Evolutionary conservation across 1,140 invertebrate species (phyloP).

Genomic region (Capitella teleta): DNA sequence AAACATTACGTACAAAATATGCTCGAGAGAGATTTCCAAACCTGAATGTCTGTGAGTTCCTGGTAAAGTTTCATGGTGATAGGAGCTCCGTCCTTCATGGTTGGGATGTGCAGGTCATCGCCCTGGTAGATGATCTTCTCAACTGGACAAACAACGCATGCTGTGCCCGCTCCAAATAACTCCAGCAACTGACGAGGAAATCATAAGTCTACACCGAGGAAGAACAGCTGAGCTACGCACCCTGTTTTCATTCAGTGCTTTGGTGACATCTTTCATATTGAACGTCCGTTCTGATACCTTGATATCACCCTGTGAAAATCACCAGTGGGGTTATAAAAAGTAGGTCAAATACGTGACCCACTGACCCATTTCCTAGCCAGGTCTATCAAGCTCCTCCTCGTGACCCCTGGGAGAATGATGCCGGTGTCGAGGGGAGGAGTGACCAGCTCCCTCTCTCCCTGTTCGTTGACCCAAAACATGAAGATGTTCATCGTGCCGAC

Average conservation of each 20-base stretch:
- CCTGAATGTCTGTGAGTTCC: slow-evolving; percentile 61
- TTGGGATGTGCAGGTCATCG: slow-evolving; percentile 40
- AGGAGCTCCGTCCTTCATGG: slow-evolving; percentile 52
- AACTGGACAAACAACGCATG: slow-evolving; percentile 82
- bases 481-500: slow-evolving; percentile 99
- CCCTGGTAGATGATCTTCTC: slow-evolving; percentile 60
- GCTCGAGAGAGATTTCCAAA: slow-evolving; percentile 12
- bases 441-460: slow-evolving; percentile 82
- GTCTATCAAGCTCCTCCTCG: slow-evolving; percentile 72
- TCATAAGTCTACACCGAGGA: neutral
- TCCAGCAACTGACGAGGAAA: slow-evolving; percentile 62
- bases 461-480: slow-evolving; percentile 71
- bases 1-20: neutral
- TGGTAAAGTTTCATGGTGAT: slow-evolving; percentile 52
- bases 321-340: neutral
- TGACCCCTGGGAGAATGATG: slow-evolving; percentile 78
- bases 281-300: slow-evolving; percentile 70
- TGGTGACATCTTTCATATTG: slow-evolving; percentile 72
- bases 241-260: slow-evolving; percentile 60
- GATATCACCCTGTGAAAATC: slow-evolving; percentile 54
- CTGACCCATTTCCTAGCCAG: slow-evolving; percentile 65
- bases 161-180: slow-evolving; percentile 89
- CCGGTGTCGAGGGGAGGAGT: slow-evolving; percentile 81
- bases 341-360: neutral
- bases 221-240: no score